A percentile compares a stretch with the other conserved stretches of the same genome.
phyloP scores from a whole-genome alignment of 2,888 invertebrate genomes.

The Ligdia adustata region DNA sequence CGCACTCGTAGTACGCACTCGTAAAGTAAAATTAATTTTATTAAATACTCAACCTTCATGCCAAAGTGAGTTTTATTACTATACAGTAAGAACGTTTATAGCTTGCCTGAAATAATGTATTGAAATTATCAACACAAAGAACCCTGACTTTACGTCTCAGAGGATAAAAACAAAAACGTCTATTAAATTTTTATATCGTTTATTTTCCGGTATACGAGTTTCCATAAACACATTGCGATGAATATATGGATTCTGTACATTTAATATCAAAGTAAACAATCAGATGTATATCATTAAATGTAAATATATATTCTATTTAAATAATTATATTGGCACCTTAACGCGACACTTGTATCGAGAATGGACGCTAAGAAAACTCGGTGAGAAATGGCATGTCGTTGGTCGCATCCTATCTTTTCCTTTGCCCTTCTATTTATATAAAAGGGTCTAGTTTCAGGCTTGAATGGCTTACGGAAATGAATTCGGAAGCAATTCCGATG shows the following conservation, averaged over 20 bases:
- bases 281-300: constrained; percentile 67
- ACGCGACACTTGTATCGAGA: constrained; percentile 59
- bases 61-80: constrained; percentile 35
- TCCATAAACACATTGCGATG: constrained; percentile 77
- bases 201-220: constrained; percentile 76
- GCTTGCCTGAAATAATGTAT: constrained; percentile 19
- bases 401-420: constrained; percentile 8
- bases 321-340: constrained; percentile 73
- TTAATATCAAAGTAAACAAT: constrained; percentile 79
- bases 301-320: constrained; percentile 74
- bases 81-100: constrained; percentile 8
- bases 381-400: constrained; percentile 27
- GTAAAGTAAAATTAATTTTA: constrained; percentile 59
- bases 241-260: constrained; percentile 75
- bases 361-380: constrained; percentile 61
- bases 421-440: not conserved
- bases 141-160: constrained; percentile 32
- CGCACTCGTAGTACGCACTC: constrained; percentile 58
- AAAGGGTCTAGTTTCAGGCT: constrained; percentile 1
- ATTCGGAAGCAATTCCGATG: constrained; percentile 31
- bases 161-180: constrained; percentile 50
- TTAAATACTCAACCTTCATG: constrained; percentile 41
- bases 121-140: constrained; percentile 41
- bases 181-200: constrained; percentile 58
- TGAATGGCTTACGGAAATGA: constrained; percentile 23